These are phyloP conservation scores for Hoplodrina blanda DNA, from an alignment of 2,888 invertebrate species.

Conservation along the genomic window DNA sequence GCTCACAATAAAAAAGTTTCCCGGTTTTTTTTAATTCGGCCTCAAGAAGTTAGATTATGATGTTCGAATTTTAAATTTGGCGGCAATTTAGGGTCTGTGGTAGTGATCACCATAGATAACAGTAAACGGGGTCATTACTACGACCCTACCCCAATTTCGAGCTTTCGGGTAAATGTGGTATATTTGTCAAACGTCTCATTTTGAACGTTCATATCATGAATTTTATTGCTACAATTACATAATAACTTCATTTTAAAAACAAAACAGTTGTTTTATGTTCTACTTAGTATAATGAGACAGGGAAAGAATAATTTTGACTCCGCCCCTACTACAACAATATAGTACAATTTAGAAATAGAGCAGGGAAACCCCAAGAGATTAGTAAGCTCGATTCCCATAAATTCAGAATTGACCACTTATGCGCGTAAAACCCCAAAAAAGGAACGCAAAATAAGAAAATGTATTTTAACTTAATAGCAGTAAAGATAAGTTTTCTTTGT, in stretches of 20 bases:
- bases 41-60: slow-evolving; percentile 85
- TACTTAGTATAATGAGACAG: slow-evolving; percentile 76
- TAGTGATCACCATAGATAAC: slow-evolving; percentile 85
- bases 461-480: slow-evolving; percentile 57
- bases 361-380: slow-evolving; percentile 77
- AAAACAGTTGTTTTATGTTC: slow-evolving; percentile 67
- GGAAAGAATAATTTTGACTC: slow-evolving; percentile 73
- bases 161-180: slow-evolving; percentile 78
- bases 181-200: slow-evolving; percentile 83
- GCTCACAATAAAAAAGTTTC: slow-evolving; percentile 60
- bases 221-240: slow-evolving; percentile 83
- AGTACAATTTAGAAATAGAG: slow-evolving; percentile 81
- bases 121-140: slow-evolving; percentile 86
- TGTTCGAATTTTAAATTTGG: slow-evolving; percentile 87
- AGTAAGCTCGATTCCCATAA: slow-evolving; percentile 81
- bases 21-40: slow-evolving; percentile 70
- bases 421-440: slow-evolving; percentile 73
- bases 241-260: slow-evolving; percentile 78
- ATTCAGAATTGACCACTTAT: slow-evolving; percentile 83
- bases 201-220: slow-evolving; percentile 76
- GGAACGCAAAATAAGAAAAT: slow-evolving; percentile 53
- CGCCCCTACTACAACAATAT: slow-evolving; percentile 75
- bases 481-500: slow-evolving; percentile 61
- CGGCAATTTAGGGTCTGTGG: slow-evolving; percentile 80
- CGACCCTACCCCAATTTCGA: slow-evolving; percentile 80